phyloP scores from a whole-genome alignment of 2,797 vertebrate species.

The Myiotriccus ornatus region DNA sequence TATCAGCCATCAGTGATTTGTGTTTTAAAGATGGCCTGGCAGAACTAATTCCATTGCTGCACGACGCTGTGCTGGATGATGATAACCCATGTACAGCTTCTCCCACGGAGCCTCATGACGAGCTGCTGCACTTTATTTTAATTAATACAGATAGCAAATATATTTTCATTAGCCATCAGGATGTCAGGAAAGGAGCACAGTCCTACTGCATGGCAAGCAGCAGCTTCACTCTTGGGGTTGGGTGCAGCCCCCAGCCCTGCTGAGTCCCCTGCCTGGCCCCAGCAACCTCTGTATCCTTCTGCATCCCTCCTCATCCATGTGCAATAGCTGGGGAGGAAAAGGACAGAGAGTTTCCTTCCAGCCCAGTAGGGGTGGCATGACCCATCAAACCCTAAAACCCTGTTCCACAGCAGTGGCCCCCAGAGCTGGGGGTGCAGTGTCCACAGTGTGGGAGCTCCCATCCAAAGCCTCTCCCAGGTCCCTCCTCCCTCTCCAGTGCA shows the following conservation, averaged over 20 bases:
- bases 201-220: background rate
- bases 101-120: background rate
- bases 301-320: background rate
- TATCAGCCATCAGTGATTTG: slow-evolving; percentile 27
- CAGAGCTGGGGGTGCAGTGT: background rate
- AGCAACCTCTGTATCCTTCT: background rate
- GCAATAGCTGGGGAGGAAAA: background rate
- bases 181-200: background rate
- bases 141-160: slow-evolving; percentile 61
- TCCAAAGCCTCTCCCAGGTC: background rate
- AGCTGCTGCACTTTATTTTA: slow-evolving; percentile 51
- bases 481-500: background rate
- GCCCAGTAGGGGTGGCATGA: accelerated
- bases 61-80: background rate
- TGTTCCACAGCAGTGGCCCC: background rate
- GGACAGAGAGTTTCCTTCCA: background rate
- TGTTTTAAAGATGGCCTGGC: slow-evolving; percentile 23
- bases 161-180: slow-evolving; percentile 41
- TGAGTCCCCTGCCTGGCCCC: background rate
- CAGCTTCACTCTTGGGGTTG: accelerated
- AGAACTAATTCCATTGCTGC: slow-evolving; percentile 38
- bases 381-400: background rate
- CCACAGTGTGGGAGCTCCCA: background rate
- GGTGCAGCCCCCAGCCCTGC: background rate
- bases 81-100: slow-evolving; percentile 23